Evolutionary conservation across 35 echinoderm and acorn worm genomes (phyloP), one percentile per base, ranked within the genome.

Genomic region (Stichopus chloronotus): DNA sequence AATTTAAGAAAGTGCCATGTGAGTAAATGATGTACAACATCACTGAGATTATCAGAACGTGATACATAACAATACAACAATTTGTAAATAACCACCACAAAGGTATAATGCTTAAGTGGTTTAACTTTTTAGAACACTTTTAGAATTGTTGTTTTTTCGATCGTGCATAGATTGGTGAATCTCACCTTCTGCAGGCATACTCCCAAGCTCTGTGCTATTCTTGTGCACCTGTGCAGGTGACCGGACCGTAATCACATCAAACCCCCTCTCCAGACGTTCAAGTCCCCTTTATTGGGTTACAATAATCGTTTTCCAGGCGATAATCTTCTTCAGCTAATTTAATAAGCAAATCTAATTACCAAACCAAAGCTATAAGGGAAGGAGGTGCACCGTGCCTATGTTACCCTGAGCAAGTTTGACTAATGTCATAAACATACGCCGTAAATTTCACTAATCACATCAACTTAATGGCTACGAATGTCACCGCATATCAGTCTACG

Each of bases 281-380:
- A 89, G 87, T 72, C 65, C 87, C 61, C 60, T 89, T 89, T 89
- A 89, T 89, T 89, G 87, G 65, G 87, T 89, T 89, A 89, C 57
- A 89, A 89, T 89, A 89, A 89, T 89, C 87, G 87, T 89, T 89
- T 72, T 63, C 59, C 57, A 89, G 87, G 87, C 87, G 87, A 89
- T 89, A 89, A 89, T 89, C 87, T 61, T 63, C 87, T 71, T 43
- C 59, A 16, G 61, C 59, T 71, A 89, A 89, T 89, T 89, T 89
- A 30, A 89, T 89, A 71, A 89, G 87, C 52, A 72, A 89, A 89
- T 89, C 65, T 72, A 72, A 89, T 89, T 89, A 89, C 65, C 57
- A 63, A 72, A 72, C 59, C 65, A 71, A 89, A 72, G 12, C 10
- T 63, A 63, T 63, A 16, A 24, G 52, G 23, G 16, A 89, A 17